phyloP scores from a whole-genome alignment of 2,888 invertebrate genomes.

The Erebia epiphron region DNA sequence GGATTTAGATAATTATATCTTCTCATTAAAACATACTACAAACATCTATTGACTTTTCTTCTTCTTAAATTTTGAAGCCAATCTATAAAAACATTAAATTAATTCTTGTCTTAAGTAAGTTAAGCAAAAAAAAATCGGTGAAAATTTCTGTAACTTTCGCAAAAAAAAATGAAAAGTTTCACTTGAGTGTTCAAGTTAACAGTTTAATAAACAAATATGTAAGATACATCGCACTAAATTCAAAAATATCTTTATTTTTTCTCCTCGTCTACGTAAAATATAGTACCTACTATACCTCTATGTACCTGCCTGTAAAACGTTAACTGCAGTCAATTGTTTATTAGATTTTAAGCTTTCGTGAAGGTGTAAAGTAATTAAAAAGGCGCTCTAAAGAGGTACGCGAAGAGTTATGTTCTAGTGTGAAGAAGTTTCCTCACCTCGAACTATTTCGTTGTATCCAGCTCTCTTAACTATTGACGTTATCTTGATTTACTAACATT shows the following conservation, averaged over 20 bases:
- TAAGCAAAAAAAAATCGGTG: no score
- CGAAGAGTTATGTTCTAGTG: constrained; percentile 33
- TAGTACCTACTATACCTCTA: no score
- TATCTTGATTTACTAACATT: constrained; percentile 79
- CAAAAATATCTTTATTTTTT: constrained; percentile 5
- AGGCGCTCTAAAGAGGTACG: constrained; percentile 16
- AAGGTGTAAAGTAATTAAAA: constrained; percentile 27
- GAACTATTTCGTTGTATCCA: constrained; percentile 70
- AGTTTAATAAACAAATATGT: background rate
- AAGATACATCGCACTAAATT: constrained; percentile 2
- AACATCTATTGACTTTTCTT: no score
- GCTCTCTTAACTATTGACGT: constrained; percentile 73
- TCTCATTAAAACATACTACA: no score
- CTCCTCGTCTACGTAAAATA: no score
- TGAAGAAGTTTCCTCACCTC: constrained; percentile 67
- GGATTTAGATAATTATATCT: no score
- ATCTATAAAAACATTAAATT: no score
- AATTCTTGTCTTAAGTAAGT: no score
- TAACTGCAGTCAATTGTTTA: background rate
- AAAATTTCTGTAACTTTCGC: background rate
- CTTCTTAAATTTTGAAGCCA: no score
- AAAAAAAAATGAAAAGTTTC: background rate
- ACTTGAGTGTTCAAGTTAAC: background rate
- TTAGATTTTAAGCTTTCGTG: background rate
- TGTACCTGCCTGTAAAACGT: background rate